Conservation (phyloP, 2,888 invertebrate genomes). For the Phaonia tiefii region DNA sequence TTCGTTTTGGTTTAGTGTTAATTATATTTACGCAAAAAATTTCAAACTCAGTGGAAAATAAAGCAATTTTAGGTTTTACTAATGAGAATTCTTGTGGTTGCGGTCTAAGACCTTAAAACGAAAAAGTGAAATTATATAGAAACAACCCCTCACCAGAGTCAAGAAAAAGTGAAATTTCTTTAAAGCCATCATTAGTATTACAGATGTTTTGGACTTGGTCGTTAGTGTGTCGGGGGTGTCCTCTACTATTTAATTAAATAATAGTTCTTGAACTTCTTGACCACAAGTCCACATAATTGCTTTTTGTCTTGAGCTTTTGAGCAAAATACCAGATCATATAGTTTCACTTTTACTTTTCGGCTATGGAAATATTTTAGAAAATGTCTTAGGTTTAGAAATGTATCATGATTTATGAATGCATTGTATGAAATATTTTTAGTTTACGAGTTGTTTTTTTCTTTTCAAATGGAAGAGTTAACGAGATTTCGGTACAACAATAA, state of each 20-base stretch:
- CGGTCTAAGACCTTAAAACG: background rate
- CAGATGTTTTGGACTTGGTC: background rate
- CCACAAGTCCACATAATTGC: slow-evolving; percentile 54
- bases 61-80: slow-evolving; percentile 80
- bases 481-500: slow-evolving; percentile 1
- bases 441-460: background rate
- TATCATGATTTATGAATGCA: slow-evolving; percentile 29
- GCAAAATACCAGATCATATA: too few relatives aligned
- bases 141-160: slow-evolving; percentile 33
- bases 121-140: slow-evolving; percentile 33
- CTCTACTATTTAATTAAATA: background rate
- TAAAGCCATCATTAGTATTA: slow-evolving; percentile 22
- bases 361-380: slow-evolving; percentile 14
- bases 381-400: slow-evolving; percentile 3
- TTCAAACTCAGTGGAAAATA: slow-evolving; percentile 70
- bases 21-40: background rate
- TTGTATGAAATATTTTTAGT: background rate
- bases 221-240: background rate
- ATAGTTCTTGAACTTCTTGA: slow-evolving; percentile 44
- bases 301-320: background rate
- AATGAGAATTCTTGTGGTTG: slow-evolving; percentile 79
- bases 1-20: slow-evolving; percentile 9
- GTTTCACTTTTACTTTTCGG: slow-evolving; percentile 3
- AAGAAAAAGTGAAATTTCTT: slow-evolving; percentile 50
- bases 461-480: background rate